Evolutionary conservation across 92 coral and sea anemone species (phyloP).

Genomic region (Parazoanthus darwini): DNA sequence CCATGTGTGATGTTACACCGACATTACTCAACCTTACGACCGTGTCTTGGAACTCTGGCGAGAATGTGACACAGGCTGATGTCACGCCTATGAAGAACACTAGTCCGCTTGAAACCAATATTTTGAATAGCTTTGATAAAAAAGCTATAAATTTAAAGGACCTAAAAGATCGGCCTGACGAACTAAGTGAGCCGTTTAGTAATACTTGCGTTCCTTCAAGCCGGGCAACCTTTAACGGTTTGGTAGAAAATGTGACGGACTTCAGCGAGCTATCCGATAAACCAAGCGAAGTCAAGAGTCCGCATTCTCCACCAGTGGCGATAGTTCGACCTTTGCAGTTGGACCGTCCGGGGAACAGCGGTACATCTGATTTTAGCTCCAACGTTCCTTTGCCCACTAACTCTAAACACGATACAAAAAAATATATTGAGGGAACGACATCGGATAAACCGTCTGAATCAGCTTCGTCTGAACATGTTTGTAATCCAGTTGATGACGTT

Average conservation of each 20-base stretch:
- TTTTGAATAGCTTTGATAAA: not conserved
- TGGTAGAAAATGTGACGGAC: not conserved
- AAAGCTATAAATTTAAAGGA: not conserved
- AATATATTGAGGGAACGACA: not conserved
- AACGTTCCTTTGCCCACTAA: not conserved
- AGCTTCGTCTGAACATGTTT: not conserved
- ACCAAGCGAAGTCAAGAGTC: not conserved
- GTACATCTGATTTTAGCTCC: not conserved
- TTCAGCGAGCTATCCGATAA: not conserved
- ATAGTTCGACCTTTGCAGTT: constrained; percentile 24
- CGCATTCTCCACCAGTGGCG: constrained; percentile 20
- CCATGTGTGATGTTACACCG: constrained; percentile 56
- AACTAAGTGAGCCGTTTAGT: not conserved
- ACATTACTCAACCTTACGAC: constrained; percentile 43
- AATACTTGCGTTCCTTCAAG: not conserved
- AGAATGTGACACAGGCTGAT: constrained; percentile 27
- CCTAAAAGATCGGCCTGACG: not conserved
- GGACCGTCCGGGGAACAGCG: not conserved
- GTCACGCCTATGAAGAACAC: not conserved
- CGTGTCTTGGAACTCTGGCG: constrained; percentile 34
- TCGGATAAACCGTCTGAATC: not conserved
- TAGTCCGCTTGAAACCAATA: not conserved
- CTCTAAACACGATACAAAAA: not conserved
- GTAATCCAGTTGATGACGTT: not conserved
- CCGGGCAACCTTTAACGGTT: not conserved